phyloP scores from a whole-genome alignment of 1,140 invertebrate genomes.

The Bombus confusus region DNA sequence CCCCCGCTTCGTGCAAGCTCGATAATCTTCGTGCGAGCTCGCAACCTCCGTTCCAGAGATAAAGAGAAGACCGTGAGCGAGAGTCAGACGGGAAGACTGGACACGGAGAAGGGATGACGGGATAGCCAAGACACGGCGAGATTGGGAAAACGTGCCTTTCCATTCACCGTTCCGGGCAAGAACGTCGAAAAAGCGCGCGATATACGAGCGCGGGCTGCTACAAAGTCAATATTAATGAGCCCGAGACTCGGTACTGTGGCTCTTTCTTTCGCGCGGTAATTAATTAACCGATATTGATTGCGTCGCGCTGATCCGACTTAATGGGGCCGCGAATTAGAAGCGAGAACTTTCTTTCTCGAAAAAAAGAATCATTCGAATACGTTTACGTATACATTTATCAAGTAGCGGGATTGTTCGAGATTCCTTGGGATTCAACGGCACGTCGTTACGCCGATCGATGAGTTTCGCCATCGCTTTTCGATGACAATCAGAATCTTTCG shows the following conservation, averaged over 20 bases:
- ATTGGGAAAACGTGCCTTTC: constrained; percentile 35
- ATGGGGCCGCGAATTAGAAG: neutral
- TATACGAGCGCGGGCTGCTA: neutral
- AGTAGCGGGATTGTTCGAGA: no score
- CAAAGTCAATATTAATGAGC: constrained; percentile 32
- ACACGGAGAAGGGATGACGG: neutral
- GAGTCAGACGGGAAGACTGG: neutral
- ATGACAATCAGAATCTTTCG: no score
- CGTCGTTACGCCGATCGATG: no score
- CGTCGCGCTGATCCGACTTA: neutral
- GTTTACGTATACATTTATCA: neutral
- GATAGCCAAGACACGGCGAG: neutral
- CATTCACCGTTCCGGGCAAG: constrained; percentile 4
- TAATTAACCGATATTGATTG: constrained; percentile 23
- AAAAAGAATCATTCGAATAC: no score
- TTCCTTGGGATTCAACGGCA: no score
- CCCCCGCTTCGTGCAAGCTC: constrained; percentile 67
- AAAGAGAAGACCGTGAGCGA: constrained; percentile 41
- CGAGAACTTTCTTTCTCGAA: neutral
- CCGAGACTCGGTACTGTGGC: neutral
- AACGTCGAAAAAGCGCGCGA: constrained; percentile 19
- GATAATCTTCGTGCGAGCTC: constrained; percentile 71
- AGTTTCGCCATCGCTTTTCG: no score
- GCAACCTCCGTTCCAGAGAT: constrained; percentile 49
- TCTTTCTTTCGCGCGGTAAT: neutral